Base-by-base conservation (phyloP, 1,140 invertebrate species). In the Caerostris extrusa region DNA sequence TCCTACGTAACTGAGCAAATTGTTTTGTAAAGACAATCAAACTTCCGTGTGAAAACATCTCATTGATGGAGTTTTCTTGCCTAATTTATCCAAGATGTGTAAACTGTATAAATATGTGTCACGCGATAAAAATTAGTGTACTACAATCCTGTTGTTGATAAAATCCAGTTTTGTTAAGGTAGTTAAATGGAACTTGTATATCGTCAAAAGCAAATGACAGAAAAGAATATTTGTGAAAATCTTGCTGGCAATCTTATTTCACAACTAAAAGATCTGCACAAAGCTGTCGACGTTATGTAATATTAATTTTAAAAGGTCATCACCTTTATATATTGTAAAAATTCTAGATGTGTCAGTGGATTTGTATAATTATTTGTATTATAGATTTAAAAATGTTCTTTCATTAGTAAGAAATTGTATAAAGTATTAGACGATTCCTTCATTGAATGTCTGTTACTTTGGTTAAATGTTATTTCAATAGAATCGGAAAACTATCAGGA, bases 1-100 rank as follows among this genome's bases (percentile, higher is more conserved):
- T 56, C 50, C 82, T 50, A 92, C 82, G 90, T 92, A 85, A 92
- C 50, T 14, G 81, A 60, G 61, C 57, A 90, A 56, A 56, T 61
- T 10, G 55, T 60, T 91, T 81, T 71, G 67, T 60, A 81, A 61
- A 92, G 82, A 85, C 90, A 92, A 92, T 92, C 90, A 92, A 82
- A 57, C 83, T 85, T 85, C 57, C 83, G 19, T 85, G 8, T 7
- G 83, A 85, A 85, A 60, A 34, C 19, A 57, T 85, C 56, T 19
- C 17, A 85, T 56, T 53, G 86, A 53, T 53, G 50, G 61, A 88
- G n/a, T 67, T 88, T 88, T 67, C 19, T 67, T 67, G 58, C 19
- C 86, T 88, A 85, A 57, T 85, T 85, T 53, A 67, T 53, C 19
- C 58, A 67, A 14, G 50, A 61, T 64, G 58, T 88, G n/a, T 88